phyloP scores from a whole-genome alignment of 2,113 vertebrate genomes.

The Paramormyrops kingsleyae region DNA sequence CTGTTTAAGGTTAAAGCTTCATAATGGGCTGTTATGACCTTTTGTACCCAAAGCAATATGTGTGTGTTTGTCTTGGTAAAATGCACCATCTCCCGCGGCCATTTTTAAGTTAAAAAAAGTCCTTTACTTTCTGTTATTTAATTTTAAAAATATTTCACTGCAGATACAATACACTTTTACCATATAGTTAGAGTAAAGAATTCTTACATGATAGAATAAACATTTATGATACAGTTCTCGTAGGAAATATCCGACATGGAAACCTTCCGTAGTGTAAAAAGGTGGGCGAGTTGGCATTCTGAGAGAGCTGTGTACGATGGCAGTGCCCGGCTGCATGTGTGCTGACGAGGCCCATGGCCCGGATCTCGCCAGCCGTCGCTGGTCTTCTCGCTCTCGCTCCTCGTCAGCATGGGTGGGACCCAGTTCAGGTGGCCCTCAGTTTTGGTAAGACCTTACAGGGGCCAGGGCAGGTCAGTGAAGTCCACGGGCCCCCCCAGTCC shows the following conservation, averaged over 20 bases:
- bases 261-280: slow-evolving; percentile 82
- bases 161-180: slow-evolving; percentile 97
- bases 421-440: background rate
- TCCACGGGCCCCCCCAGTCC: slow-evolving; percentile 94
- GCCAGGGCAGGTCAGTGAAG: slow-evolving; percentile 98
- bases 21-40: background rate
- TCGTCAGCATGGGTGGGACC: background rate
- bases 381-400: background rate
- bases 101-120: background rate
- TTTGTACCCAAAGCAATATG: background rate
- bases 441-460: slow-evolving; percentile 66
- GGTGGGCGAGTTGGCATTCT: slow-evolving; percentile 66
- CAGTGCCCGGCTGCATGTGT: slow-evolving; percentile 41
- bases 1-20: background rate
- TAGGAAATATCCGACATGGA: slow-evolving; percentile 83
- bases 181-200: slow-evolving; percentile 96
- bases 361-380: background rate
- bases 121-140: slow-evolving; percentile 50
- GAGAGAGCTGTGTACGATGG: slow-evolving; percentile 75
- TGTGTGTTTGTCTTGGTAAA: background rate
- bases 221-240: slow-evolving; percentile 92
- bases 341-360: background rate
- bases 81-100: background rate
- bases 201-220: slow-evolving; percentile 98
- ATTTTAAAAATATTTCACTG: slow-evolving; percentile 99